Percentiles rank a stretch among this genome's conserved stretches.
Evolutionary conservation across 2,113 vertebrate genomes (phyloP).

Genomic region (Rhodinocichla rosea): DNA sequence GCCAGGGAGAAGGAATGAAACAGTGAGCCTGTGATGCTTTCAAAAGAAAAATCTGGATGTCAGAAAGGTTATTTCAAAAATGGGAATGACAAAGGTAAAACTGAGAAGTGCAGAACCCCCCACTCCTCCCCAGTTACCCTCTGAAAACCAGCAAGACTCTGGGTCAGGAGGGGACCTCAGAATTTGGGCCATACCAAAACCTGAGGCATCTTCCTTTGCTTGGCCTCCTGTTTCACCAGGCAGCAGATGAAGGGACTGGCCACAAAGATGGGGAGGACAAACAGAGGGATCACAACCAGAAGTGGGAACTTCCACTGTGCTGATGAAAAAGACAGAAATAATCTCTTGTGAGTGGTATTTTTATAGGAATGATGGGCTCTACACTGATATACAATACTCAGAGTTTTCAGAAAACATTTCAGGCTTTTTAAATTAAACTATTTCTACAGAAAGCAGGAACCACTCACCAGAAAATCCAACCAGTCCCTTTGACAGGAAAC

Average conservation of each 20-base stretch:
- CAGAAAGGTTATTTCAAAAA: neutral
- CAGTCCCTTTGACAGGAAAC: neutral
- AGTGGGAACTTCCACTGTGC: neutral
- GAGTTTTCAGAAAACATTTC: neutral
- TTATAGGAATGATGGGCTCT: neutral
- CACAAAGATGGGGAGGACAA: neutral
- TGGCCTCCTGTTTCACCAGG: neutral
- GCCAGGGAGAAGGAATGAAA: neutral
- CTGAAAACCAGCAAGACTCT: neutral
- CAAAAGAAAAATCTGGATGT: neutral
- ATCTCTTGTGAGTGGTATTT: neutral
- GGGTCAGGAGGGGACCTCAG: neutral
- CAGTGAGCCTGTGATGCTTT: neutral
- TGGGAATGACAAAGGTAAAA: neutral
- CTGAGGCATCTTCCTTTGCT: neutral
- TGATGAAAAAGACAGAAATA: neutral
- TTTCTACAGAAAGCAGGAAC: neutral
- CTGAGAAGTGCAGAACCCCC: neutral
- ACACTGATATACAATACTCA: neutral
- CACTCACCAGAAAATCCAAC: neutral
- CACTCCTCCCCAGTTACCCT: neutral
- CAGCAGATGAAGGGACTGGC: neutral
- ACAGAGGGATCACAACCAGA: neutral
- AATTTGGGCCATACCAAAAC: slow-evolving; percentile 22
- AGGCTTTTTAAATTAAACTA: neutral